Evolutionary conservation across 2,888 invertebrate species (phyloP), one percentile per base, ranked within the genome.

Genomic region (Catotricha subobsoleta): DNA sequence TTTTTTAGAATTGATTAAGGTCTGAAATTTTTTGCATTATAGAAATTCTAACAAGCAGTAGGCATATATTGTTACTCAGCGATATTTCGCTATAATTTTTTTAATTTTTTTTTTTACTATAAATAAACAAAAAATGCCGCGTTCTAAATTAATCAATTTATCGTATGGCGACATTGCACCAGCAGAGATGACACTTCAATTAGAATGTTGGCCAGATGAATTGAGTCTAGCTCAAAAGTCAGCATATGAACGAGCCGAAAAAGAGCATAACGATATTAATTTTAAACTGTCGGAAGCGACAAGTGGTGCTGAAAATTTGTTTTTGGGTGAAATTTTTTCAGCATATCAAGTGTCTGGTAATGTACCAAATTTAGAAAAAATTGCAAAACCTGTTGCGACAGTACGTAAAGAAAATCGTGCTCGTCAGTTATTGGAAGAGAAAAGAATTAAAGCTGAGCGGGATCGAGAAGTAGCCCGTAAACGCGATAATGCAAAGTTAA

Each of bases 131-230:
- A 34, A 21, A 21, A 34, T 34, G 34, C 34, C 34, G 4, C 34
- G 34, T 21, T 7, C 20, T 34, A 34, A 34, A 34, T 34, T 34
- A 13, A 34, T 34, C n/a, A 34, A 34, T 34, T 34, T 34, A 9
- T 34, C 34, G 13, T 34, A 34, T 13, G 34, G 34, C 21, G 34
- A 34, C 34, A 34, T 34, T 18, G 34, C 34, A 34, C 34, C 34
- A 4, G 34, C 66, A 0, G 60, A 67, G 3, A 67, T 66, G 0
- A 67, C 70, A 0, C 58, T 79, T 37, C 71, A 74, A 44, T 65
- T 84, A 54, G 80, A 80, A 49, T 78, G 76, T 53, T 74, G 71
- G 68, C 72, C 76, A 28, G 83, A 84, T 45, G 76, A 76, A 33
- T 61, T 82, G 1, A 72, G 74, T 1, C 70, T 74, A 40, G 69